Evolutionary conservation across 2,113 vertebrate species (phyloP).

Genomic region (Mustelus asterias): DNA sequence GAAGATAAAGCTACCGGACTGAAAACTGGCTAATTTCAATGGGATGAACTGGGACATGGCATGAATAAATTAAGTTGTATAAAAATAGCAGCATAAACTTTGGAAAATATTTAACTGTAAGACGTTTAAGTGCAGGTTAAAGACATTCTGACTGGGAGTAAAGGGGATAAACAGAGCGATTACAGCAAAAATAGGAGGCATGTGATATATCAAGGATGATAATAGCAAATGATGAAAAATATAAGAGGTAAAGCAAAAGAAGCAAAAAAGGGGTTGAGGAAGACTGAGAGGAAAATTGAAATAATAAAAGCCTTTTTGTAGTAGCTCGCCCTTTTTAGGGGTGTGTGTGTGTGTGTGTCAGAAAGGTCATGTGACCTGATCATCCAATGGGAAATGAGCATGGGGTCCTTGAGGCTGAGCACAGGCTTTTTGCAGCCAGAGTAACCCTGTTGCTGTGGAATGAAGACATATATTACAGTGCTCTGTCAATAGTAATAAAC

Average conservation of each 20-base stretch:
- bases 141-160: background rate
- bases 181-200: background rate
- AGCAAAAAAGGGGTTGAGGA: background rate
- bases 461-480: too few relatives aligned
- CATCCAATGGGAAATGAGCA: too few relatives aligned
- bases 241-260: background rate
- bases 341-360: too few relatives aligned
- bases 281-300: too few relatives aligned
- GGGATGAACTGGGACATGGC: background rate
- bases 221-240: background rate
- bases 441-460: too few relatives aligned
- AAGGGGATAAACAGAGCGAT: background rate
- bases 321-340: too few relatives aligned
- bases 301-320: background rate
- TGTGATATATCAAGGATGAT: background rate
- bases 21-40: background rate
- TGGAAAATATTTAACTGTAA: background rate
- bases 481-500: too few relatives aligned
- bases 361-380: too few relatives aligned
- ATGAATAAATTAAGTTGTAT: background rate
- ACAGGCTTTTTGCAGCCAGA: too few relatives aligned
- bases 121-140: background rate
- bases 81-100: too few relatives aligned
- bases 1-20: background rate
- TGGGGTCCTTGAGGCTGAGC: too few relatives aligned